A percentile compares a stretch with the other conserved stretches of the same genome.
These are phyloP conservation scores for Poliocrania exsul DNA, from an alignment of 2,797 vertebrate species.

Conservation along the genomic window DNA sequence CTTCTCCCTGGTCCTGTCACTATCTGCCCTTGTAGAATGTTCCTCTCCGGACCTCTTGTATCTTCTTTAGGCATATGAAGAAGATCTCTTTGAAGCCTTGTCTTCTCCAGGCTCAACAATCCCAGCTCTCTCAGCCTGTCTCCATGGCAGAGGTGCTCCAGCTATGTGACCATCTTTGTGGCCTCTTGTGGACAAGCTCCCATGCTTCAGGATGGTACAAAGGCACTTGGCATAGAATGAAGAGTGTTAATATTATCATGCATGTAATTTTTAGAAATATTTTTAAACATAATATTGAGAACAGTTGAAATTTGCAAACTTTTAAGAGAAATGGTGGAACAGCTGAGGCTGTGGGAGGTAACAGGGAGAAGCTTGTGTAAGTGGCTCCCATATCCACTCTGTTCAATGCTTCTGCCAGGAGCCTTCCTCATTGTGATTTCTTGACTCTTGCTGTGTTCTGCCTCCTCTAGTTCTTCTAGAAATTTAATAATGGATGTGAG, in stretches of 20 bases:
- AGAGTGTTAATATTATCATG: neutral
- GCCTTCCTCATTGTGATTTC: rapidly evolving
- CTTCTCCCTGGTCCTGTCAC: rapidly evolving
- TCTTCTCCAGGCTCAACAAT: neutral
- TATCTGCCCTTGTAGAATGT: neutral
- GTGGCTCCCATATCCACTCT: neutral
- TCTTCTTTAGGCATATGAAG: too few relatives aligned
- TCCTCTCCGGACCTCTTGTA: neutral
- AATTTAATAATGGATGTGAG: neutral
- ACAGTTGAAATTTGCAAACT: neutral
- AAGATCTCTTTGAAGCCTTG: neutral
- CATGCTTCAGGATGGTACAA: neutral
- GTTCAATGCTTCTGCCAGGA: neutral
- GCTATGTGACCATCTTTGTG: neutral
- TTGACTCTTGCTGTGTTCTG: neutral
- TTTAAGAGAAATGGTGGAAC: neutral
- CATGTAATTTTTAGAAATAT: neutral
- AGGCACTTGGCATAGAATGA: neutral
- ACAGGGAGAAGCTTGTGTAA: neutral
- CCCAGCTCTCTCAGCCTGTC: neutral
- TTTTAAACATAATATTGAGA: neutral
- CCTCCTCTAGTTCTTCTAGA: neutral
- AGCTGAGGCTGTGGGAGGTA: neutral
- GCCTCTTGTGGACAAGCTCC: neutral
- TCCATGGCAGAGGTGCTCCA: neutral